Evolutionary conservation across 2,797 vertebrate species (phyloP).

Genomic region (Falco naumanni): DNA sequence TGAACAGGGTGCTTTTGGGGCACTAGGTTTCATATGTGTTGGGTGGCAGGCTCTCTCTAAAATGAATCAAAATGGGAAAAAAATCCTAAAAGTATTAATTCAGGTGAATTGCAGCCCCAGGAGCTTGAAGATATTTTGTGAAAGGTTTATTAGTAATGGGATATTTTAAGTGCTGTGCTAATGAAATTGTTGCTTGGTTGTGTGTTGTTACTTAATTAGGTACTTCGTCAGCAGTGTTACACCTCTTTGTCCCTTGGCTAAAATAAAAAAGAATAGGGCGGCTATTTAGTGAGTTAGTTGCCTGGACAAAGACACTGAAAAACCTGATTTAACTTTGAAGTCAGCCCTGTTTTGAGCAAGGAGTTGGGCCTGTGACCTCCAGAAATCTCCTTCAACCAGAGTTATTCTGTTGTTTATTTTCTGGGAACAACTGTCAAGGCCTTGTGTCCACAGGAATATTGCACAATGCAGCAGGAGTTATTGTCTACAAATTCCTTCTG

Average conservation of each 20-base stretch:
- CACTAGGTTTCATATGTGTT: accelerated
- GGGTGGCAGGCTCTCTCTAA: background rate
- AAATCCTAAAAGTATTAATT: background rate
- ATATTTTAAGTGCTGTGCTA: background rate
- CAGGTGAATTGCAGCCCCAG: background rate
- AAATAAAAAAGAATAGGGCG: background rate
- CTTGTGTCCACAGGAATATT: background rate
- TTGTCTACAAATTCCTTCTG: background rate
- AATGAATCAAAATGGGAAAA: background rate
- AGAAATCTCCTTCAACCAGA: background rate
- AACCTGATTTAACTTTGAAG: background rate
- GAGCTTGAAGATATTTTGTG: background rate
- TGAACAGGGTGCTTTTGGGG: background rate
- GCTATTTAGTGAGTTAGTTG: background rate
- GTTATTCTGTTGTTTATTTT: background rate
- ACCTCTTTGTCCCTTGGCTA: background rate
- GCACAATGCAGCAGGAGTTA: background rate
- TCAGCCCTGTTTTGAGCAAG: background rate
- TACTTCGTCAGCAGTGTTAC: accelerated
- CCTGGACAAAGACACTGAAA: background rate
- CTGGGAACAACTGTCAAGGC: background rate
- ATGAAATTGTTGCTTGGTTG: background rate
- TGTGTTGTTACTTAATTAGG: background rate
- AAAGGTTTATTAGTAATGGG: background rate
- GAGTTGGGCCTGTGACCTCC: background rate